Conservation (phyloP, 1,140 invertebrate genomes). For the Drosophila albomicans region DNA sequence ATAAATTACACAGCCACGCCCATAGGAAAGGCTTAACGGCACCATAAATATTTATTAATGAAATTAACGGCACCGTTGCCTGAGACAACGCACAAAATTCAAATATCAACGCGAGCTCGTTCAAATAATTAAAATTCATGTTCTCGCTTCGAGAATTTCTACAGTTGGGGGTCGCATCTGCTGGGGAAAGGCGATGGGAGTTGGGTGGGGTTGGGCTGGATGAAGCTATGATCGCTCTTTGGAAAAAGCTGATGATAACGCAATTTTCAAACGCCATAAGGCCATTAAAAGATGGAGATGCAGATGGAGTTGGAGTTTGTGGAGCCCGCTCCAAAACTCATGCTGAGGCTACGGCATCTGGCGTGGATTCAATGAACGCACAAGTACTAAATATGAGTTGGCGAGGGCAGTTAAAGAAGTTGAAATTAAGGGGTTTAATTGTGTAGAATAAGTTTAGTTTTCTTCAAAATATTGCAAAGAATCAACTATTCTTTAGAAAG, state of each 20-base stretch:
- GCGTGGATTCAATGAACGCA: slow-evolving; percentile 5
- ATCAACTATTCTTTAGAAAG: too few species aligned
- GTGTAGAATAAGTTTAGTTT: neutral
- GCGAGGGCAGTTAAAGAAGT: slow-evolving; percentile 7
- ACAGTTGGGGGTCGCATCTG: slow-evolving; percentile 17
- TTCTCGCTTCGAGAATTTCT: neutral
- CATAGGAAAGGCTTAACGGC: slow-evolving; percentile 41
- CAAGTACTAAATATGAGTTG: neutral
- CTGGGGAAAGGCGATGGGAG: neutral
- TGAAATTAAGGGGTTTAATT: neutral
- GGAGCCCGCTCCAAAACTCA: slow-evolving; percentile 4
- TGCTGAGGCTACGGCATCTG: slow-evolving; percentile 21
- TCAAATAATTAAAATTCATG: slow-evolving; percentile 80
- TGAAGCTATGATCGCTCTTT: slow-evolving; percentile 43
- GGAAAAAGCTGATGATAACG: slow-evolving; percentile 50
- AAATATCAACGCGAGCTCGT: slow-evolving; percentile 69
- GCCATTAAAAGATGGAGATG: slow-evolving; percentile 36
- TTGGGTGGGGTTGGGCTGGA: neutral
- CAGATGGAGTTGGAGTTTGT: neutral
- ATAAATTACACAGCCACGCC: slow-evolving; percentile 43
- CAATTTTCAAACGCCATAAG: slow-evolving; percentile 46
- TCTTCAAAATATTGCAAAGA: neutral
- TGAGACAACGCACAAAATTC: slow-evolving; percentile 58
- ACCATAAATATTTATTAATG: slow-evolving; percentile 83
- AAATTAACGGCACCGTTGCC: slow-evolving; percentile 65